Conservation (phyloP, 1,140 invertebrate species). For the Anastrepha obliqua region DNA sequence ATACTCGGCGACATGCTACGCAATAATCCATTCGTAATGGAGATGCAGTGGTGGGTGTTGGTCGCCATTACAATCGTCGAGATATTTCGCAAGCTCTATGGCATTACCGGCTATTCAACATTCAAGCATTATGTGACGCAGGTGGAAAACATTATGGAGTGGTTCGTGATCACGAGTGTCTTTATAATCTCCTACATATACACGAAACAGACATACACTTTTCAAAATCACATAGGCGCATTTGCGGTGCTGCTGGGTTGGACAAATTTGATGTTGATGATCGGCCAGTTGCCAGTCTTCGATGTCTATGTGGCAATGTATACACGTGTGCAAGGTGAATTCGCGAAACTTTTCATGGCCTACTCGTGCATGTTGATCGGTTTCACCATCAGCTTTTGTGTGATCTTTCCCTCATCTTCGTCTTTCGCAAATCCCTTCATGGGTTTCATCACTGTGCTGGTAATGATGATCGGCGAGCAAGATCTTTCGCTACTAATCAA, state of each 20-base stretch:
- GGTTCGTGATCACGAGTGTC: constrained; percentile 88
- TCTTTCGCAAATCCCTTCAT: constrained; percentile 87
- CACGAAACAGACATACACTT: constrained; percentile 84
- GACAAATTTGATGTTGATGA: constrained; percentile 91
- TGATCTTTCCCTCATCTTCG: constrained; percentile 87
- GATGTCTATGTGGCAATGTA: constrained; percentile 92
- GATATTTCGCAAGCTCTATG: constrained; percentile 84
- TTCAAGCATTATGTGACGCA: constrained; percentile 86
- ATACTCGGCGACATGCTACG: constrained; percentile 83
- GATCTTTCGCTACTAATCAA: constrained; percentile 82
- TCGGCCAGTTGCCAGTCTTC: constrained; percentile 88
- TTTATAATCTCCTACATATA: constrained; percentile 88
- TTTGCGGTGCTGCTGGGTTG: constrained; percentile 89
- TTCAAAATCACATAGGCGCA: constrained; percentile 84
- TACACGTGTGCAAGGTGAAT: constrained; percentile 88
- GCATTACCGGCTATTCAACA: constrained; percentile 84
- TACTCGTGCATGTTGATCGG: constrained; percentile 89
- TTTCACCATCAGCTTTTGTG: constrained; percentile 90
- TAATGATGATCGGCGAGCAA: constrained; percentile 93
- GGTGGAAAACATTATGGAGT: constrained; percentile 88
- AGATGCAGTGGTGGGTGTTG: constrained; percentile 86
- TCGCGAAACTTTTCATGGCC: constrained; percentile 87
- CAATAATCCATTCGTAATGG: constrained; percentile 82
- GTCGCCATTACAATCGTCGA: constrained; percentile 84
- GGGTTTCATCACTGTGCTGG: constrained; percentile 87